Base-by-base conservation (phyloP, 2,888 invertebrate genomes). In the Tubiluchus corallicola region DNA sequence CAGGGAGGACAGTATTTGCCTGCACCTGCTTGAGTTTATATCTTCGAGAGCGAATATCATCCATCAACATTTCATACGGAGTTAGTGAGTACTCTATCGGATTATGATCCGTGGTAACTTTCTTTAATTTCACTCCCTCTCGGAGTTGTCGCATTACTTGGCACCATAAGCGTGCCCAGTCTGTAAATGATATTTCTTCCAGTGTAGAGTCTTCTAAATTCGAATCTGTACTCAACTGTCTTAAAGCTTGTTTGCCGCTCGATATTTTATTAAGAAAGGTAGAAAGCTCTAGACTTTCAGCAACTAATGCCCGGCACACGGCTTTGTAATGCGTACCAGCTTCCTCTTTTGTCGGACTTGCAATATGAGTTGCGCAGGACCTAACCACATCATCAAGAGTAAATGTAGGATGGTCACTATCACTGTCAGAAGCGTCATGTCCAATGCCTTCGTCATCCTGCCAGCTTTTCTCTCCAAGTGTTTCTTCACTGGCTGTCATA, bases 11-110 rank as follows among this genome's bases (percentile, higher is more conserved):
- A 41, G 82, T 82, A 61, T 83, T 81, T 29, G 82, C 76, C 75
- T 59, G 50, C 13, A 66, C 60, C 70, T 88, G 88, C 61, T 82
- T 77, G 54, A 92, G 71, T 58, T 80, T 83, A 69, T 85, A 92
- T 60, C 87, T 68, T 62, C 82, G 76, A 48, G 82, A 77, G 54
- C 88, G 72, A 58, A 94, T 92, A 61, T 94, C 92, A 62, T 90
- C 85, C 82, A 94, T 85, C 45, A 94, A 73, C 59, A 88, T 87
- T 69, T 94, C 92, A 61, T 90, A 92, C 13, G 92, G 92, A 40
- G 92, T 94, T 55, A 92, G 68, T 65, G 88, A 88, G 65, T 79
- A 92, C 65, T 92, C 88, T 48, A 82, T 78, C 0, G 59, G 57
- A 38, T 45, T 48, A 17, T 55, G 53, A 45, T 57, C 63, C 51